Conservation (phyloP, 2,888 invertebrate genomes). For the Philonicus albiceps region DNA sequence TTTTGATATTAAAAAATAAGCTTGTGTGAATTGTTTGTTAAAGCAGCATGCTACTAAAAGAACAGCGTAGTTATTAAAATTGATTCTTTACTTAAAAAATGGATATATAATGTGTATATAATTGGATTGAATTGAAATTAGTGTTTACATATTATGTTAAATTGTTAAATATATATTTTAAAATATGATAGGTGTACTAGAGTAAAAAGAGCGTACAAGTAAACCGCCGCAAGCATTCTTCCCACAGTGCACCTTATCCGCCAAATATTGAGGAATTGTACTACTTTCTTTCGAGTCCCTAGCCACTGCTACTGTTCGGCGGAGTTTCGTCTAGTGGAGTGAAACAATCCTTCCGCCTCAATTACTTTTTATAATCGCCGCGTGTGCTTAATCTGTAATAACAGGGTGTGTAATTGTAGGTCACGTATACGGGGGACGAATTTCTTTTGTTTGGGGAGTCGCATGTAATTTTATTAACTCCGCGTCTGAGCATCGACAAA, state of each 20-base stretch:
- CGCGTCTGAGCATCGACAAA: conserved; percentile 18
- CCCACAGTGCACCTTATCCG: background rate
- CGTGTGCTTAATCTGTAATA: conserved; percentile 30
- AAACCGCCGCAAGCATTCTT: background rate
- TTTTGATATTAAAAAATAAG: too few species aligned
- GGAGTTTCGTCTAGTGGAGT: background rate
- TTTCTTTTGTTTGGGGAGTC: conserved; percentile 18
- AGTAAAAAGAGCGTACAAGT: background rate
- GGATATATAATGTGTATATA: too few species aligned
- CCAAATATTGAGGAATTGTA: background rate
- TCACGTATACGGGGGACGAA: conserved; percentile 16
- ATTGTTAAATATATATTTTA: too few species aligned
- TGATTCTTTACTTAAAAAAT: too few species aligned
- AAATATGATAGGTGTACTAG: too few species aligned
- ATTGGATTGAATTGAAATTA: too few species aligned
- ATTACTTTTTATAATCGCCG: conserved; percentile 34
- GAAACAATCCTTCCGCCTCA: conserved; percentile 30
- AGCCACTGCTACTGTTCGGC: background rate
- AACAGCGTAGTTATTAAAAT: too few species aligned
- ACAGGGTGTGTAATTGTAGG: conserved; percentile 38
- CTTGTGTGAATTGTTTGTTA: too few species aligned
- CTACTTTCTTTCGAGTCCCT: background rate
- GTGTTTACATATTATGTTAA: too few species aligned
- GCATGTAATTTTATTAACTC: conserved; percentile 36
- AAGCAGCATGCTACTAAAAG: too few species aligned